Percentiles rank a stretch among this genome's conserved stretches.
Conservation (phyloP, 2,888 invertebrate species). For the Lasius fuliginosus region DNA sequence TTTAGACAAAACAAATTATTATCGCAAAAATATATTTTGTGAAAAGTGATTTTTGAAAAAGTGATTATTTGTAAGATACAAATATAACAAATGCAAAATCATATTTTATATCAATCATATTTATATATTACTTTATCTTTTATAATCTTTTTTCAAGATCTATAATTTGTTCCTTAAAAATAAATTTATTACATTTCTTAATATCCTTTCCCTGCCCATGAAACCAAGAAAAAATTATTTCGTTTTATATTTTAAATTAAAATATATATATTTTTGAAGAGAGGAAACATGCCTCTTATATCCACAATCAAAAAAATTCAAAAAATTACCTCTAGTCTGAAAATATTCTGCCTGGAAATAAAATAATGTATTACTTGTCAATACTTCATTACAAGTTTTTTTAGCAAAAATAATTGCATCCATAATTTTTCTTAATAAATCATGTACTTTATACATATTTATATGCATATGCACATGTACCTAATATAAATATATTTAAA, state of each 20-base stretch:
- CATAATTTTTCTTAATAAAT: no score
- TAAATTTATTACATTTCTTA: slow-evolving; percentile 9
- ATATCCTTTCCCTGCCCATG: neutral
- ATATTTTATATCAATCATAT: slow-evolving; percentile 2
- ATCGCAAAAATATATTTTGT: neutral
- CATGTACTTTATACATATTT: no score
- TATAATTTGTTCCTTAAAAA: slow-evolving; percentile 1
- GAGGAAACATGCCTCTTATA: neutral
- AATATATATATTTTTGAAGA: slow-evolving; percentile 1
- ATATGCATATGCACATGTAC: no score
- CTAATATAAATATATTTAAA: no score
- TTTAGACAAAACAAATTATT: neutral
- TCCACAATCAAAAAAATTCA: neutral
- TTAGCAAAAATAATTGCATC: no score
- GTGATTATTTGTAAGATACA: neutral
- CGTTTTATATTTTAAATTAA: neutral
- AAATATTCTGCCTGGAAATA: neutral
- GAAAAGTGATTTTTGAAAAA: neutral
- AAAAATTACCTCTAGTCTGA: neutral
- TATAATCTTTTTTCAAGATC: slow-evolving; percentile 3
- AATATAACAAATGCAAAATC: slow-evolving; percentile 15
- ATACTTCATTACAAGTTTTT: neutral
- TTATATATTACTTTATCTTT: neutral
- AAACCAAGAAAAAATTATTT: slow-evolving; percentile 4
- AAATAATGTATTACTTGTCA: neutral